Percentiles rank a stretch among this genome's conserved stretches.
Evolutionary conservation across 2,797 vertebrate genomes (phyloP).

Genomic region (Enteromius treurensis): DNA sequence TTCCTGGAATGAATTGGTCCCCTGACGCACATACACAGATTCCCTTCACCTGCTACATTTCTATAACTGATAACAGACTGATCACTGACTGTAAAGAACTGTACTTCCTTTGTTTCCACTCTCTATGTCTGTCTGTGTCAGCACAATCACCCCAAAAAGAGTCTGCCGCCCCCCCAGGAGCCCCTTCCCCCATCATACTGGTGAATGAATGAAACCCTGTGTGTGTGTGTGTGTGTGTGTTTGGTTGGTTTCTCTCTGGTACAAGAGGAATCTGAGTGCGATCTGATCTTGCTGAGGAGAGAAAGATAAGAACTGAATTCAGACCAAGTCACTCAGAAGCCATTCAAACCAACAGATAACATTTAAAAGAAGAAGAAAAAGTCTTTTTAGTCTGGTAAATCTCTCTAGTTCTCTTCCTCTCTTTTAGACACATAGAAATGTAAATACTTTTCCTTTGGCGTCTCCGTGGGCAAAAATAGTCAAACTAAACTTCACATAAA

Average conservation of each 20-base stretch:
- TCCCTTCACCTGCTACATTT: constrained; percentile 40
- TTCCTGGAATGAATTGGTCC: constrained; percentile 37
- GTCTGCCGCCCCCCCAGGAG: not conserved
- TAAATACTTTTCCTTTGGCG: not conserved
- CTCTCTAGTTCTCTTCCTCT: not conserved
- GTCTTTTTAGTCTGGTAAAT: not conserved
- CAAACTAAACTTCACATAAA: constrained; percentile 7
- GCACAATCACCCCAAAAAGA: constrained; percentile 38
- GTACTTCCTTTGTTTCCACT: constrained; percentile 30
- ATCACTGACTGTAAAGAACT: constrained; percentile 20
- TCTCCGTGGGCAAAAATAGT: not conserved
- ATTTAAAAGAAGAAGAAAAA: constrained; percentile 26
- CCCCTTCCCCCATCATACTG: constrained; percentile 35
- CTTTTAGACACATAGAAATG: not conserved
- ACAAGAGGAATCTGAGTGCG: constrained; percentile 30
- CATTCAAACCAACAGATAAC: constrained; percentile 48
- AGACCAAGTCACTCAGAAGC: constrained; percentile 23
- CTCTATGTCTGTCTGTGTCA: constrained; percentile 10
- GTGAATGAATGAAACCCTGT: constrained; percentile 51
- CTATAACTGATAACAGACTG: constrained; percentile 27
- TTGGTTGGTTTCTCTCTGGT: constrained; percentile 8
- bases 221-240: constrained; percentile 42
- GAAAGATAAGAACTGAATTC: constrained; percentile 51
- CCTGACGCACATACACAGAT: constrained; percentile 23
- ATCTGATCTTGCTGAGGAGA: constrained; percentile 40